Evolutionary conservation across 2,797 vertebrate genomes (phyloP), one percentile per base, ranked within the genome.

Genomic region (Borostomias antarcticus): DNA sequence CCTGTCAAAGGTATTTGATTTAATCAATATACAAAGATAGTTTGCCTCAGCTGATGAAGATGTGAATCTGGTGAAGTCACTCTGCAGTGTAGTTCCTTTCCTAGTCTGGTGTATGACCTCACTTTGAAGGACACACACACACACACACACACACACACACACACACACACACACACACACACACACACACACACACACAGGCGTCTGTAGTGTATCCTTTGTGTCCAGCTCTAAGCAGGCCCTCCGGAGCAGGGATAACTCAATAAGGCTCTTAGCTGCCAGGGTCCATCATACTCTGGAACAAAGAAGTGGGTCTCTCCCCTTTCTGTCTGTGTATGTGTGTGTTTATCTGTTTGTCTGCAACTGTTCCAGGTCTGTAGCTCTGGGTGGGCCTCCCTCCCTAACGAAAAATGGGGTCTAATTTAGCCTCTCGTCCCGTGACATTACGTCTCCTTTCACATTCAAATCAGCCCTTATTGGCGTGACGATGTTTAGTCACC

Each of bases 391-490:
- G 29, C n/a, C 37, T 10, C 2, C 32, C 23, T 13, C 25, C 2
- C 37, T 37, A 62, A 62, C 9, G 43, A 62, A 28, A 23, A 54
- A 40, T 4, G 47, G 32, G 10, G 57, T 37, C 0, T 53, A 37
- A 21, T 33, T 64, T 2, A 28, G 47, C 58, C 50, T 0, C 47
- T 10, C 57, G 37, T 77, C 66, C 68, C 73, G 35, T 1, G 67
- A 54, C 68, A 6, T 59, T 37, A n/a, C 26, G 17, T 47, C 5
- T 30, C 65, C 66, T 70, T 86, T 84, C 76, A 79, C 57, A 85
- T 81, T 79, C 76, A 85, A 86, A 85, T 83, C 21, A 70, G 73
- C 62, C 64, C 57, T 81, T 68, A 86, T 78, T 80, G 80, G 71
- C 62, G 64, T 80, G 82, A 76, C 75, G 70, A 50, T 78, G 74